Base-by-base conservation (phyloP, 1,140 invertebrate species). In the Drosophila truncata region DNA sequence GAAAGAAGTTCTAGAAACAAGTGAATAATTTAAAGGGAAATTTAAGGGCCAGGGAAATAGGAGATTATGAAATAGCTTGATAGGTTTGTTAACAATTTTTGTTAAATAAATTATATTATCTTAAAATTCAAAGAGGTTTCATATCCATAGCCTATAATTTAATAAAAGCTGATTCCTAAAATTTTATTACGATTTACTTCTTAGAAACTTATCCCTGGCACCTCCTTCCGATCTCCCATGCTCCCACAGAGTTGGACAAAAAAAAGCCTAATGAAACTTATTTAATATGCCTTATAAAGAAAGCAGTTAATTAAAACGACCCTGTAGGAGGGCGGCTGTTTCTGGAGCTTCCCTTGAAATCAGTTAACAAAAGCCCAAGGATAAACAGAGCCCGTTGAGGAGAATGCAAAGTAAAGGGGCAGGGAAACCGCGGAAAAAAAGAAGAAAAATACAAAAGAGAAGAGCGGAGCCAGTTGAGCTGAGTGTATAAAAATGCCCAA, bases 221-320 rank as follows among this genome's bases (percentile, higher is more conserved):
- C 49, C 20, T 77, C 49, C 62, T 54, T 55, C 46, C 52, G 41
- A 77, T 75, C 20, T 10, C 41, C 18, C 52, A 23, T 46, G 44
- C 39, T 13, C 20, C 46, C 23, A 18, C 18, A 20, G 35, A 65
- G 35, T 50, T 52, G 47, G 57, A 59, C 64, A 46, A 31, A 64
- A 74, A 50, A 50, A 42, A 39, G 49, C 35, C 49, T 25, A 6
- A 46, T 50, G 62, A 75, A 80, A 70, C 54, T 63, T 70, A 62
- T 72, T 72, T 59, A 60, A 64, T 76, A 63, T 64, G 58, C 78
- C 78, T 81, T 81, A 77, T 81, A 77, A 61, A 75, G 78, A 77
- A 82, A 78, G 35, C 59, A 72, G 74, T 82, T 82, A 82, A 82
- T 82, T 82, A 82, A 82, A 81, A 77, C 71, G 61, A 66, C 57